Conservation (phyloP, 2,888 invertebrate species). For the Allophyes oxyacanthae region DNA sequence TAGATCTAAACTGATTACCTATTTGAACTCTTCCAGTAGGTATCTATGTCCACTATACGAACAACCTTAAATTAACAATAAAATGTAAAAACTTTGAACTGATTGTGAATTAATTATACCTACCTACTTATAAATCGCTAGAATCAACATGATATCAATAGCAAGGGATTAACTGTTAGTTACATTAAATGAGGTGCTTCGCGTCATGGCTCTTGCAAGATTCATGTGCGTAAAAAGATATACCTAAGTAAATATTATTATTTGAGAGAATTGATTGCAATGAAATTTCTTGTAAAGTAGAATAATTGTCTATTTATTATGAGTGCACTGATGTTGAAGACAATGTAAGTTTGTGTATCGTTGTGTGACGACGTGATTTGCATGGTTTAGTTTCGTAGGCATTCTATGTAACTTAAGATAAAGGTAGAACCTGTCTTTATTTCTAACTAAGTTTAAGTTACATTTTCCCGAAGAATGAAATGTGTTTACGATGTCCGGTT, state of each 20-base stretch:
- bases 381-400: conserved; percentile 36
- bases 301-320: conserved; percentile 62
- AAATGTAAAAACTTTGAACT: conserved; percentile 21
- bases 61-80: conserved; percentile 6
- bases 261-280: conserved; percentile 40
- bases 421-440: conserved; percentile 38
- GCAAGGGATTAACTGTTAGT: conserved; percentile 35
- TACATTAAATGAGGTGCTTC: conserved; percentile 60
- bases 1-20: too few relatives aligned
- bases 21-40: too few relatives aligned
- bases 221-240: conserved; percentile 45
- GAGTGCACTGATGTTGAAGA: conserved; percentile 58
- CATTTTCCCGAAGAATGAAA: conserved; percentile 19
- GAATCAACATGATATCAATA: conserved; percentile 45
- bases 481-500: not conserved
- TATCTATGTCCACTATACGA: too few relatives aligned
- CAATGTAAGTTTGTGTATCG: conserved; percentile 51
- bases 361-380: conserved; percentile 45
- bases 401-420: conserved; percentile 24
- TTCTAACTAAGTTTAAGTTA: conserved; percentile 14
- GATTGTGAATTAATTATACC: conserved; percentile 39
- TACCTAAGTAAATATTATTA: not conserved
- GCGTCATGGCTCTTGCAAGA: conserved; percentile 61
- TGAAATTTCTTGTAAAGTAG: conserved; percentile 54
- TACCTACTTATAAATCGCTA: conserved; percentile 53